These are phyloP conservation scores for Delia radicum DNA, from an alignment of 1,140 invertebrate species.

Conservation along the genomic window DNA sequence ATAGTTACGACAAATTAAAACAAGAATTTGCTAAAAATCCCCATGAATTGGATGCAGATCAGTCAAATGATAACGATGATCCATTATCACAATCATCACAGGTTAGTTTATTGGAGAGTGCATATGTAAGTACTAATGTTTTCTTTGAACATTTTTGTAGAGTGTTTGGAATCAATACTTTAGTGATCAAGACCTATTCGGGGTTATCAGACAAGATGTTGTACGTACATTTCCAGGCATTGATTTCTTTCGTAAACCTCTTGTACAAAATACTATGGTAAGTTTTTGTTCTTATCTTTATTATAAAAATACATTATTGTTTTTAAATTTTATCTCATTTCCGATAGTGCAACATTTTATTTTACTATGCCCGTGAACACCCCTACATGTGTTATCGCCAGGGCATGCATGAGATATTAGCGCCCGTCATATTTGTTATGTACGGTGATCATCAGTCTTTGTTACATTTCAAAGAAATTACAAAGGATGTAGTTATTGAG, in stretches of 20 bases:
- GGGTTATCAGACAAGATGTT: conserved; percentile 77
- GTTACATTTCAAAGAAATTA: conserved; percentile 51
- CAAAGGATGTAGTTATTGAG: conserved; percentile 45
- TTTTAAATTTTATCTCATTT: not conserved
- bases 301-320: too few species aligned
- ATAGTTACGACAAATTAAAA: conserved; percentile 48
- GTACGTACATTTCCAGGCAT: conserved; percentile 78
- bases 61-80: conserved; percentile 37
- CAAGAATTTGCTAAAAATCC: conserved; percentile 51
- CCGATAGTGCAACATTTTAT: conserved; percentile 55
- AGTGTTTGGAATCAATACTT: conserved; percentile 82
- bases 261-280: conserved; percentile 70
- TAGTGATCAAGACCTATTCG: conserved; percentile 72
- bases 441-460: conserved; percentile 72
- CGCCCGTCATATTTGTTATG: conserved; percentile 73
- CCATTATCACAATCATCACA: conserved; percentile 47
- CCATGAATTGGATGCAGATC: conserved; percentile 34
- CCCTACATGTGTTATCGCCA: conserved; percentile 73
- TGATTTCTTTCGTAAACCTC: conserved; percentile 70
- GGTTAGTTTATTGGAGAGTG: conserved; percentile 7
- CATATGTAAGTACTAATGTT: not conserved
- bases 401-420: conserved; percentile 84
- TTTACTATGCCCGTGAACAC: conserved; percentile 73
- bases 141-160: conserved; percentile 49
- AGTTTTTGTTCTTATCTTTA: not conserved